Evolutionary conservation across 2,888 invertebrate genomes (phyloP).

Genomic region (Eurytoma adleriae): DNA sequence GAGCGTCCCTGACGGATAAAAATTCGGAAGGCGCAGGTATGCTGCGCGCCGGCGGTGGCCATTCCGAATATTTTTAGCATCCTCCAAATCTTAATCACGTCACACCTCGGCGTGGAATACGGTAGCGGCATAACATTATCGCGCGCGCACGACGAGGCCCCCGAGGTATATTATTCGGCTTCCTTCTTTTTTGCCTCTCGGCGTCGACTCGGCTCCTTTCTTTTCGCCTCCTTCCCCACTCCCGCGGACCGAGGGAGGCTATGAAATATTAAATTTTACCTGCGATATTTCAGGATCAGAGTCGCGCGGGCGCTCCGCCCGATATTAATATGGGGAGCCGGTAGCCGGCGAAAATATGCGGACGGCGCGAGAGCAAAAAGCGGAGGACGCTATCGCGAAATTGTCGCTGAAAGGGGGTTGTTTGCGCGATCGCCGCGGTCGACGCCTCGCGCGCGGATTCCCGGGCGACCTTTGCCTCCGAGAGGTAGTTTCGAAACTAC

Average conservation of each 20-base stretch:
- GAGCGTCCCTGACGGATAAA: constrained; percentile 48
- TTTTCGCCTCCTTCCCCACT: too few species aligned
- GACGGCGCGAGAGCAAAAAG: neutral
- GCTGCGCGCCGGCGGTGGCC: constrained; percentile 6
- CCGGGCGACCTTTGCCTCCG: too few species aligned
- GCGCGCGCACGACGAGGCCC: neutral
- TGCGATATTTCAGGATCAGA: constrained; percentile 58
- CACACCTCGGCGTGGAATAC: constrained; percentile 58
- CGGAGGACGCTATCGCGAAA: constrained; percentile 22
- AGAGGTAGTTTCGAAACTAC: too few species aligned
- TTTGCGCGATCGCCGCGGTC: too few species aligned
- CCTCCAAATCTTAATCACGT: constrained; percentile 58
- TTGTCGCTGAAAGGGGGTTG: constrained; percentile 3
- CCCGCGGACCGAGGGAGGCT: constrained; percentile 24
- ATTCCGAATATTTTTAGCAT: constrained; percentile 57
- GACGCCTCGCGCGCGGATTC: too few species aligned
- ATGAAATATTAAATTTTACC: constrained; percentile 58
- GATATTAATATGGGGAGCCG: constrained; percentile 48
- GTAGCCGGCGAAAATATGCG: constrained; percentile 34
- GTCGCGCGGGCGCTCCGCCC: constrained; percentile 38
- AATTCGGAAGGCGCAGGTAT: constrained; percentile 44
- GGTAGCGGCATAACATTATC: constrained; percentile 58
- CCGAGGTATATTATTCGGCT: too few species aligned
- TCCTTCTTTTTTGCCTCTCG: neutral
- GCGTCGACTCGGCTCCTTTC: too few species aligned